These are phyloP conservation scores for Latheticus oryzae DNA, from an alignment of 2,888 invertebrate species.

Conservation along the genomic window DNA sequence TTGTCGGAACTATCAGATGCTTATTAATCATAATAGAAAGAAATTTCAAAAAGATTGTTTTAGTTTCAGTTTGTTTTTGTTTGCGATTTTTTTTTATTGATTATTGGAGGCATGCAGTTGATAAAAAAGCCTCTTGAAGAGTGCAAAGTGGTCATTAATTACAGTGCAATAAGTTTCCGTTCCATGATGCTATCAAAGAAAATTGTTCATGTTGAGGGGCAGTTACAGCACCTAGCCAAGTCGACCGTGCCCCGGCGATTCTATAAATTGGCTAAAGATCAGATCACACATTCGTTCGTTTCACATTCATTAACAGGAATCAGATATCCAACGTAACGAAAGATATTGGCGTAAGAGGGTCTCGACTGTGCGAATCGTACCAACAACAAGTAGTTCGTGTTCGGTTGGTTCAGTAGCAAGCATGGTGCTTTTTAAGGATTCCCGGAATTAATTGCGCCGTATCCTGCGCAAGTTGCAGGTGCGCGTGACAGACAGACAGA, in stretches of 20 bases:
- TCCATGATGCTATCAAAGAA: constrained; percentile 55
- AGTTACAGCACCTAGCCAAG: constrained; percentile 55
- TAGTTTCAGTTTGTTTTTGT: too few species aligned
- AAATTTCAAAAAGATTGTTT: too few species aligned
- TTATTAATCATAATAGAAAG: too few species aligned
- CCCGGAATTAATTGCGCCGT: constrained; percentile 52
- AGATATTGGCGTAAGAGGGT: constrained; percentile 47
- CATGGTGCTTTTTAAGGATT: constrained; percentile 49
- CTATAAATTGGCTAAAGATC: constrained; percentile 61
- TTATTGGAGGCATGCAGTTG: too few species aligned
- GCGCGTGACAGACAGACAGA: constrained; percentile 51
- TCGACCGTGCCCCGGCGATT: constrained; percentile 51
- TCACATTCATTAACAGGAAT: constrained; percentile 63
- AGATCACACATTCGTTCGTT: constrained; percentile 53
- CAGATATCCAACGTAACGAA: constrained; percentile 54
- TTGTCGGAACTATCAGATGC: too few species aligned
- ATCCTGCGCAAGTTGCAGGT: constrained; percentile 41
- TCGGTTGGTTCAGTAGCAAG: constrained; percentile 26
- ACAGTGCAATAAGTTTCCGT: too few species aligned
- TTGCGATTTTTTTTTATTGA: too few species aligned
- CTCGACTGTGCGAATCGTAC: constrained; percentile 36
- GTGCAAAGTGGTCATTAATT: too few species aligned
- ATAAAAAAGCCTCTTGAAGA: too few species aligned
- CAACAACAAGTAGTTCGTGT: constrained; percentile 22
- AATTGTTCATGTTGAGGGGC: constrained; percentile 59